Evolutionary conservation across 2,888 invertebrate species (phyloP), one percentile per base, ranked within the genome.

Genomic region (Abrostola triplasia): DNA sequence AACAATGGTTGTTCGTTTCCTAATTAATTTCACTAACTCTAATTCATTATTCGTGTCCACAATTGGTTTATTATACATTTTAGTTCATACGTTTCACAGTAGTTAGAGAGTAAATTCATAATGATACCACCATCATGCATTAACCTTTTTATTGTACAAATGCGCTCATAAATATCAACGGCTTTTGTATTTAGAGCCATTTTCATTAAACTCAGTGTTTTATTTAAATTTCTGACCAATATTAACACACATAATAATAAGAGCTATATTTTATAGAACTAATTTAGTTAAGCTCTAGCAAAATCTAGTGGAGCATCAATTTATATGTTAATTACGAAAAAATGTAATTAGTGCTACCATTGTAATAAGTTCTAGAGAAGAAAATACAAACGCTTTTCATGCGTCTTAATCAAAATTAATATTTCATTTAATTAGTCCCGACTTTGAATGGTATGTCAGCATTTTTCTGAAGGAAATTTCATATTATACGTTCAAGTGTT

Each of bases 1-100:
- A 66, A 56, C 50, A 62, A 11, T 12, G 47, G 59, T 64, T 61
- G 52, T 58, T 56, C 12, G 11, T 44, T 59, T 60, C 11, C 50
- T 53, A 56, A 58, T 53, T 55, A 9, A 42, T 64, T 67, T 36
- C 48, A 12, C 37, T 42, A 44, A 47, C 47, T 47, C 50, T 37
- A 35, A 44, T 48, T 53, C 11, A 48, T 37, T 44, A 55, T 36
- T 55, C 12, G 44, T 48, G n/a, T 36, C 10, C 10, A 2, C 24
- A 44, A 44, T 6, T 5, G n/a, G 5, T 7, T 13, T 8, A 9
- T 44, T 24, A 13, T 9, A 8, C 8, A 13, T 44, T 44, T 9
- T 44, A 44, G 8, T 40, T 40, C 40, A 40, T 40, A 10, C 10
- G 40, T 40, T 40, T 9, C 5, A 24, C 8, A 11, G 40, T 40